phyloP scores from a whole-genome alignment of 1,140 invertebrate species.

The Apis mellifera region DNA sequence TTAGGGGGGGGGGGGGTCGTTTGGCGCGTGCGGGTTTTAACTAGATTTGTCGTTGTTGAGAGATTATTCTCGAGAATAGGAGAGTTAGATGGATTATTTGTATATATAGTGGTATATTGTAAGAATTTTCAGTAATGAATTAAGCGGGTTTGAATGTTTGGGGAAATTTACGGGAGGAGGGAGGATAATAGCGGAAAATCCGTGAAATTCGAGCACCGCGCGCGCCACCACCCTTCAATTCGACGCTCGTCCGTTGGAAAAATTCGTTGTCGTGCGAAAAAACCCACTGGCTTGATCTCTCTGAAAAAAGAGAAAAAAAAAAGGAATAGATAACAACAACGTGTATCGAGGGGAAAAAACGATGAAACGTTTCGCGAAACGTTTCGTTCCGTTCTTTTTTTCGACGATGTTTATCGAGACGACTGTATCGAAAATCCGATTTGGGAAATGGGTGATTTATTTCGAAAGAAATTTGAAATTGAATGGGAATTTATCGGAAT shows the following conservation, averaged over 20 bases:
- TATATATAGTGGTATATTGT: too few species aligned
- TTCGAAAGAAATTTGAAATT: not conserved
- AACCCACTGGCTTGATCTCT: conserved; percentile 4
- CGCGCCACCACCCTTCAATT: conserved; percentile 37
- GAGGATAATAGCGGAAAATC: conserved; percentile 28
- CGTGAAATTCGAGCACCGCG: not conserved
- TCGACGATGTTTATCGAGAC: not conserved
- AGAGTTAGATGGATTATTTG: too few species aligned
- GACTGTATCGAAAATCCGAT: not conserved
- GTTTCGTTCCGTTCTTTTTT: not conserved
- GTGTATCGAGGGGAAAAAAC: conserved; percentile 18
- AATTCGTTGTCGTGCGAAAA: conserved; percentile 60
- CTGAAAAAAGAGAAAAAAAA: not conserved
- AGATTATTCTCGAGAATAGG: too few species aligned
- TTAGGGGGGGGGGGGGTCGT: not conserved
- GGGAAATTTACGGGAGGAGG: too few species aligned
- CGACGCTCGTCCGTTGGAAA: conserved; percentile 50
- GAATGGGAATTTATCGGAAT: too few species aligned
- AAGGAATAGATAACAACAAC: conserved; percentile 7
- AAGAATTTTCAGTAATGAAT: too few species aligned
- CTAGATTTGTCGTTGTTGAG: too few species aligned
- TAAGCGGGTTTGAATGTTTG: too few species aligned
- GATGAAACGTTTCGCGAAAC: not conserved
- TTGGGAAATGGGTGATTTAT: not conserved
- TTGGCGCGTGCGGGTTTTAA: conserved; percentile 9